These are phyloP conservation scores for Protodeltote pygarga DNA, from an alignment of 2,888 invertebrate genomes.

Conservation along the genomic window DNA sequence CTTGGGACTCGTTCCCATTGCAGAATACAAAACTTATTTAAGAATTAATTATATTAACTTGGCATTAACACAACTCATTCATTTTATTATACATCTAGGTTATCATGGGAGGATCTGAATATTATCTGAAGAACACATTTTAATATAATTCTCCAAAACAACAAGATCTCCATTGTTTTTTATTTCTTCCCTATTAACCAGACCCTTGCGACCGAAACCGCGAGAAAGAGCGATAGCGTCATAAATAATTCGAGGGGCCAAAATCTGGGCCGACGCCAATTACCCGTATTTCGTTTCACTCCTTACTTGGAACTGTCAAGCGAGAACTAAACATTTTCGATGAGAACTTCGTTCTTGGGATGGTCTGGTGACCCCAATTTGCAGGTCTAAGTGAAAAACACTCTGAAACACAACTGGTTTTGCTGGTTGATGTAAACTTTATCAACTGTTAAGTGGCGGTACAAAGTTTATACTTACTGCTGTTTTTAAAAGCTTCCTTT, in stretches of 20 bases:
- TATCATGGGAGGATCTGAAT: too few species aligned
- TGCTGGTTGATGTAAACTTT: background rate
- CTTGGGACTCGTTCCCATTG: too few species aligned
- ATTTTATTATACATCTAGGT: too few species aligned
- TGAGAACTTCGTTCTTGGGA: conserved; percentile 30
- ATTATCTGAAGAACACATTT: too few species aligned
- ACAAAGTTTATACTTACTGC: background rate
- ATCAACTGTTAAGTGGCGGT: background rate
- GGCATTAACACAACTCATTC: too few species aligned
- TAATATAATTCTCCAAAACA: too few species aligned
- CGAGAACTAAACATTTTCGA: conserved; percentile 42
- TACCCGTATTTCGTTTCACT: conserved; percentile 56
- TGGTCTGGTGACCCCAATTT: conserved; percentile 19
- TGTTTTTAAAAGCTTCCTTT: too few species aligned
- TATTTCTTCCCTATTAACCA: conserved; percentile 27
- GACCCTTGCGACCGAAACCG: conserved; percentile 21
- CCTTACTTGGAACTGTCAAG: conserved; percentile 50
- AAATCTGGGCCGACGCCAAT: conserved; percentile 64
- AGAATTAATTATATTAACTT: too few species aligned
- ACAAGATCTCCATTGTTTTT: conserved; percentile 23
- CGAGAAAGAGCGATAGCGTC: conserved; percentile 37
- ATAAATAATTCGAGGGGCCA: conserved; percentile 61
- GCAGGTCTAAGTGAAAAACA: conserved; percentile 7
- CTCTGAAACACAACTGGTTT: conserved; percentile 14
- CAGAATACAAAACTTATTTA: too few species aligned